Evolutionary conservation across 2,113 vertebrate genomes (phyloP), one percentile per base, ranked within the genome.

Genomic region (Paradoxurus hermaphroditus): DNA sequence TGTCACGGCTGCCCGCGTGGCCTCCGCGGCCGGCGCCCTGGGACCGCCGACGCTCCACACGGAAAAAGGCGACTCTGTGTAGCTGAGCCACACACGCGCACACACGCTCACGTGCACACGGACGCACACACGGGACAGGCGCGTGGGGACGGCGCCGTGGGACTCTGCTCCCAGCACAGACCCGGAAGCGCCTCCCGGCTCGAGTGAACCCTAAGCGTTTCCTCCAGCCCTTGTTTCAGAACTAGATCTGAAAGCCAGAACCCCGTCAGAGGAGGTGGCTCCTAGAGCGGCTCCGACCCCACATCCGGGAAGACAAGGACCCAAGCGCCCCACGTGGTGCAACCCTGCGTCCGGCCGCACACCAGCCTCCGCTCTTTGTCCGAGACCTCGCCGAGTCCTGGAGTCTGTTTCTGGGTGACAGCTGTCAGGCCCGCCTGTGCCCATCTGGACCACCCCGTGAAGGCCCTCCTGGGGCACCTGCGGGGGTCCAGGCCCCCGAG

Each of bases 241-340:
- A 18, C 41, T 27, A 18, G 73, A 10, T 44, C 27, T 27, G 27
- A 18, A 29, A 15, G 9, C 73, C 0, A 14, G 14, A 75, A 4
- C 9, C 72, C 41, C 27, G 7, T 31, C 31, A 44, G 73, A 44
- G 13, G 41, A 46, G 25, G 29, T 2, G 15, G 15, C 2, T 44
- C 41, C 25, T 29, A 27, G 16, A 7, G 1, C 16, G 41, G 41
- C 73, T 44, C 72, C 3, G 13, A 29, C 14, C 41, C 14, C 41
- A 75, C 5, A 59, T 39, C 70, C 27, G 14, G 27, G 13, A 16
- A 73, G 70, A 73, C 70, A 6, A 21, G 23, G 70, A 27, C 70
- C 36, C 70, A 25, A 3, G 72, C 14, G 14, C 39, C 7, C 6
- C 25, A 15, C 5, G 7, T 0, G 70, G 39, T 0, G 3, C 25